Evolutionary conservation across 2,888 invertebrate genomes (phyloP).

Genomic region (Cephus nigrinus): DNA sequence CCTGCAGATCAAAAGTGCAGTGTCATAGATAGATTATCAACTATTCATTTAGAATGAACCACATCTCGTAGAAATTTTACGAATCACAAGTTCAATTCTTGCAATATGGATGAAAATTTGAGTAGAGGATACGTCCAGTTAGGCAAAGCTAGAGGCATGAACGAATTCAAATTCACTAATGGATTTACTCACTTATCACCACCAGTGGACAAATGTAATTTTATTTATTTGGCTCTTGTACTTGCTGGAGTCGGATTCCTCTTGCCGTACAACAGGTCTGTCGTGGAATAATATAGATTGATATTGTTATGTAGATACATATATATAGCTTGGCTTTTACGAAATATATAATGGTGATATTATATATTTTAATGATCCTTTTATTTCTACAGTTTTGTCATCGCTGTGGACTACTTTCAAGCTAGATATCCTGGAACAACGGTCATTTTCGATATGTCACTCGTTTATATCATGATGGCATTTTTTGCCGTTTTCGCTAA

Average conservation of each 20-base stretch:
- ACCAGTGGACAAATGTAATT: conserved; percentile 77
- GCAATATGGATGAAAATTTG: conserved; percentile 74
- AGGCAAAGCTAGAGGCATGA: conserved; percentile 72
- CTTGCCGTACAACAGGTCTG: conserved; percentile 90
- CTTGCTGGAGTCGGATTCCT: conserved; percentile 91
- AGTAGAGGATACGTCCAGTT: conserved; percentile 74
- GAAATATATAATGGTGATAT: neutral
- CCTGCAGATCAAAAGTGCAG: neutral
- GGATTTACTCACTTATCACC: conserved; percentile 73
- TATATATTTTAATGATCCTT: conserved; percentile 10
- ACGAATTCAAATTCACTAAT: conserved; percentile 68
- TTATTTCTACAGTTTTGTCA: conserved; percentile 80
- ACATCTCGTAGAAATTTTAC: neutral
- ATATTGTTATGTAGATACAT: neutral
- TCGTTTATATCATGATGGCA: conserved; percentile 91
- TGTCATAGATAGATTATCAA: neutral
- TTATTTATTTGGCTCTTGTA: conserved; percentile 80
- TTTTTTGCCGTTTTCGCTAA: conserved; percentile 88
- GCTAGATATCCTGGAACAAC: conserved; percentile 84
- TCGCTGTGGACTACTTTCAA: conserved; percentile 94
- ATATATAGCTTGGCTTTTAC: conserved; percentile 73
- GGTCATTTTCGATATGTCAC: conserved; percentile 92
- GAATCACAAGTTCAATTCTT: neutral
- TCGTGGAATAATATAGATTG: neutral
- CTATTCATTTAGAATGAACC: neutral